Base-by-base conservation (phyloP, 1,140 invertebrate species). In the Drosophila pallidifrons region DNA sequence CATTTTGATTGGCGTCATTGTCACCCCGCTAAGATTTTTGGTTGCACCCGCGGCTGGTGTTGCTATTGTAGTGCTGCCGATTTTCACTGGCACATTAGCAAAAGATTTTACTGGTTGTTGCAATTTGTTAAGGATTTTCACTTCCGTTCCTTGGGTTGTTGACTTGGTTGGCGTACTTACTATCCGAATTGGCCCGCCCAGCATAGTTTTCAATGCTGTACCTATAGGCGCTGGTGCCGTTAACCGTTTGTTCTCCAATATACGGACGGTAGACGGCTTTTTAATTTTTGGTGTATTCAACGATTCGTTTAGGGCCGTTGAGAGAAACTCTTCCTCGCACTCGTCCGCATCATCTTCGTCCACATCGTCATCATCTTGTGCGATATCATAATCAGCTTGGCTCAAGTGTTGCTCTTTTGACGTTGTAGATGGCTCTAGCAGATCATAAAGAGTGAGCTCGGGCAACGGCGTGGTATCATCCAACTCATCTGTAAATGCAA, bases 391-490 rank as follows among this genome's bases (percentile, higher is more conserved):
- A 16, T 80, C 79, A 16, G 60, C 71, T 41, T 64, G 32, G 3
- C 79, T 57, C 30, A 80, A 69, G 20, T 78, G 61, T 7, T 79
- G 79, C 38, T 78, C 66, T 75, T 81, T 75, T 41, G 82, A 59
- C 52, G 59, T 57, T n/a, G 58, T 43, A 49, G 91, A 52, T 16
- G 77, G 28, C 10, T 91, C 91, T 41, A 92, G 38, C 6, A 92
- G 67, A 70, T 92, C 91, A 11, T 86, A 86, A 41, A 92, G 75
- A 54, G 91, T 89, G 15, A 92, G 46, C 47, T 92, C 91, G 7
- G 79, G 83, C 60, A 92, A 57, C 7, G 87, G 67, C n/a, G 83
- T 75, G 7, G 60, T 79, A 58, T 92, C 86, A 28, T 82, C 82
- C 5, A 91, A 59, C 38, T 76, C 58, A 51, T 91, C 91, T 92